Base-by-base conservation (phyloP, 2,888 invertebrate genomes). In the Ornithoptera priamus region DNA sequence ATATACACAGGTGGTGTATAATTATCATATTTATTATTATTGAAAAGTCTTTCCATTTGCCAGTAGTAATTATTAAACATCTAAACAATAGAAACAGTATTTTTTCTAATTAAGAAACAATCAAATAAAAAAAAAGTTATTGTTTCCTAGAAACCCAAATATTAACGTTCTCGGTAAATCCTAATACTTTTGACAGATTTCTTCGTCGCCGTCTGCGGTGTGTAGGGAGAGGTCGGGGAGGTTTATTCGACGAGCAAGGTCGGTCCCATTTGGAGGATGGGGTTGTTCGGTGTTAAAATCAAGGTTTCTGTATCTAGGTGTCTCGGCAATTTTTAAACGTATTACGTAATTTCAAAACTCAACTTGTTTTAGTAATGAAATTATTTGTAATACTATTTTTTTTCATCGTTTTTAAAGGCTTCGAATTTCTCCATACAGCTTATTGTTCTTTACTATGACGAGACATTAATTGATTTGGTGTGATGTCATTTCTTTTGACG, bases 191-290 rank as follows among this genome's bases (percentile, higher is more conserved):
- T 62, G 62, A 70, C 69, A 66, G 64, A 70, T 66, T 65, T 66
- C 63, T 68, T 62, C 36, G 57, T 58, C 62, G 53, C 66, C 53
- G 65, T 70, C 62, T 66, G 66, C 24, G 66, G 65, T 42, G 46
- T 65, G 65, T 42, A 46, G 42, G 57, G n/a, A 7, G 15, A 12
- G n/a, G 30, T 64, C 62, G 56, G 69, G 64, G 58, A 62, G 65
- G 62, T 59, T 12, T 61, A 67, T 68, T 53, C 58, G 62, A 18
- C 58, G 66, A 20, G 50, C 69, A 70, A 70, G 69, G 69, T 70
- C 69, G 66, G 57, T 7, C 42, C 20, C 22, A 46, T 50, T 24
- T n/a, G 60, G 65, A 22, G 62, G 58, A 62, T 58, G 65, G 58
- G 69, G 57, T 10, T 15, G 65, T 42, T 36, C 39, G 61, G 57